Evolutionary conservation across 2,888 invertebrate species (phyloP).

Genomic region (Marronus borbonicus): DNA sequence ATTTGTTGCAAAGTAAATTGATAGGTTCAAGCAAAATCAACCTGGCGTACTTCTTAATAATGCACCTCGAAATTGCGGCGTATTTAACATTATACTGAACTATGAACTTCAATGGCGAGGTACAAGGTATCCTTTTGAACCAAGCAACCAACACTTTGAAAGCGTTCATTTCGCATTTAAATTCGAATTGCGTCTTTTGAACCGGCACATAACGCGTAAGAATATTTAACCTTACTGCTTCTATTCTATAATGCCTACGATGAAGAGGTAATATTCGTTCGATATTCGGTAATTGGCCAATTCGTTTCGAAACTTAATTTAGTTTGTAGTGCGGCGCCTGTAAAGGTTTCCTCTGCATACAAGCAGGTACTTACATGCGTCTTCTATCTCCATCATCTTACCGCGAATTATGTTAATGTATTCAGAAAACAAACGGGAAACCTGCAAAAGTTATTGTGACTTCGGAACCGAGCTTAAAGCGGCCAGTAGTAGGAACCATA

Average conservation of each 20-base stretch:
- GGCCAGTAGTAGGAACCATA: constrained; percentile 19
- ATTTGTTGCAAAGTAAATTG: too few species aligned
- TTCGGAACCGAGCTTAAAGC: constrained; percentile 5
- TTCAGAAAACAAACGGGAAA: constrained; percentile 24
- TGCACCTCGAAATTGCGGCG: too few species aligned
- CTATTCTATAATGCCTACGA: not conserved
- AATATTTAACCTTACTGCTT: not conserved
- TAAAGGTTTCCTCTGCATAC: not conserved
- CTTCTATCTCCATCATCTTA: not conserved
- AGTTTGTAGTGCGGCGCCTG: not conserved
- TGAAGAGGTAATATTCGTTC: constrained; percentile 16
- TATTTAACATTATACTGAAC: too few species aligned
- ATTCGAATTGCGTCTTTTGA: too few species aligned
- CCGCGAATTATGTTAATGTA: constrained; percentile 25
- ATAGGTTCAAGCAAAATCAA: too few species aligned
- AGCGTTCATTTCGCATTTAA: too few species aligned
- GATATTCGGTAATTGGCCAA: constrained; percentile 18
- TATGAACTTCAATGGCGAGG: too few species aligned
- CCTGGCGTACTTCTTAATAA: too few species aligned
- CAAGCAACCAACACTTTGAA: too few species aligned
- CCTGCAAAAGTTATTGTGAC: constrained; percentile 18
- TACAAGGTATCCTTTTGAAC: too few species aligned
- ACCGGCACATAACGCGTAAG: too few species aligned
- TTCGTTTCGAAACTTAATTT: constrained; percentile 27
- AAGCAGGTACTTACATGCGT: not conserved